These are phyloP conservation scores for Agapetus fuscipes DNA, from an alignment of 2,888 invertebrate genomes.

Conservation along the genomic window DNA sequence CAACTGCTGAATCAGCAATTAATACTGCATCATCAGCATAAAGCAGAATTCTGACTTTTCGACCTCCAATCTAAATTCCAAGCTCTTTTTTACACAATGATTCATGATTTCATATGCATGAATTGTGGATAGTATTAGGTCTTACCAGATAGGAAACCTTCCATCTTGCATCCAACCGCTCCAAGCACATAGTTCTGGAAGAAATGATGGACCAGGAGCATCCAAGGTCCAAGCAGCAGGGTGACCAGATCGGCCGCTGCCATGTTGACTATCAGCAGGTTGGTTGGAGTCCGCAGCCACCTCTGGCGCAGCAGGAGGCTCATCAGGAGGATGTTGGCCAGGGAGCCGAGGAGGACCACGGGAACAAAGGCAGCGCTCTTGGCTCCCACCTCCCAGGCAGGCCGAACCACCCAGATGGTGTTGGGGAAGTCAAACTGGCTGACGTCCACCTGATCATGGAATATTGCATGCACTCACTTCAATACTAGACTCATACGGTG, in stretches of 20 bases:
- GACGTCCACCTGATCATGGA: slow-evolving; percentile 5
- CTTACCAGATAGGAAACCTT: slow-evolving; percentile 68
- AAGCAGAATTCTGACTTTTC: no score
- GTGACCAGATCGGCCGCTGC: slow-evolving; percentile 60
- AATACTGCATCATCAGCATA: no score
- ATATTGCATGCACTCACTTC: neutral
- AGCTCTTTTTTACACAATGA: no score
- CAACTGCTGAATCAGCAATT: no score
- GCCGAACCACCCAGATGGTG: slow-evolving; percentile 54
- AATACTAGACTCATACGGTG: no score
- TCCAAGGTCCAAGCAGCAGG: slow-evolving; percentile 61
- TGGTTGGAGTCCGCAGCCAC: slow-evolving; percentile 58
- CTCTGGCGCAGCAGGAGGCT: slow-evolving; percentile 51
- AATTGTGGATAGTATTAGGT: no score
- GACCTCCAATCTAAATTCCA: no score
- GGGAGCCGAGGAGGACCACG: slow-evolving; percentile 53
- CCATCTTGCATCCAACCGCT: slow-evolving; percentile 62
- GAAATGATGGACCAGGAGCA: slow-evolving; percentile 64
- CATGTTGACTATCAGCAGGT: slow-evolving; percentile 65
- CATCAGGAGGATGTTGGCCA: slow-evolving; percentile 57
- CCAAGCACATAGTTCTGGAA: slow-evolving; percentile 71
- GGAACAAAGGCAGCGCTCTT: slow-evolving; percentile 51
- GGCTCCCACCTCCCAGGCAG: slow-evolving; percentile 48
- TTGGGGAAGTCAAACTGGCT: slow-evolving; percentile 42
- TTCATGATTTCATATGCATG: no score